Conservation (phyloP, 2,113 vertebrate species). For the Malurus alboscapulatus region DNA sequence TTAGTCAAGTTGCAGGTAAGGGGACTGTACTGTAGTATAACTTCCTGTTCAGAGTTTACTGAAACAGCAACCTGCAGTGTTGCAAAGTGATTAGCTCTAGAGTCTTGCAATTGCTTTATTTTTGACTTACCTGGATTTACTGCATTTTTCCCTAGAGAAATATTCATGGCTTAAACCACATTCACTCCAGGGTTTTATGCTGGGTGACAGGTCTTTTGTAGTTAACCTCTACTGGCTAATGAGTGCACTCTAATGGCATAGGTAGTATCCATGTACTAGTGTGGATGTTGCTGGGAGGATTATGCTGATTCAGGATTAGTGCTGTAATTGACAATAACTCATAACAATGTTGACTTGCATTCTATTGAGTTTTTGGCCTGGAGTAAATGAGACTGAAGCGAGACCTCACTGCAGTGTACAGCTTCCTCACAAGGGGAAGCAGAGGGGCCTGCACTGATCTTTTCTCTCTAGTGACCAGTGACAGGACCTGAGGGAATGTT, state of each 20-base stretch:
- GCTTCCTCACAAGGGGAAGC: neutral
- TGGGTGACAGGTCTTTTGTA: neutral
- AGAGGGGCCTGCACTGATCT: neutral
- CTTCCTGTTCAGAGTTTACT: neutral
- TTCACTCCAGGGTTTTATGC: neutral
- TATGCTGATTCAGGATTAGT: neutral
- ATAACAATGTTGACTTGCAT: neutral
- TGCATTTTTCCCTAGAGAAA: neutral
- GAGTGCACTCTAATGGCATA: neutral
- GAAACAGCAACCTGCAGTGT: neutral
- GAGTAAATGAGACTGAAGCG: neutral
- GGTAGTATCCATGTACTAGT: neutral
- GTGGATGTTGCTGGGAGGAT: neutral
- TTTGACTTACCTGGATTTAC: neutral
- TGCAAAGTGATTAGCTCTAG: neutral
- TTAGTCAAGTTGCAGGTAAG: neutral
- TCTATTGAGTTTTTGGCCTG: conserved; percentile 58
- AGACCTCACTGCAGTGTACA: neutral
- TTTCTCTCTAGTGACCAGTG: neutral
- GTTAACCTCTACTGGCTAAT: neutral
- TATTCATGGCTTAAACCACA: neutral
- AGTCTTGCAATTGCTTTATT: neutral
- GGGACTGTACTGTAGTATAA: neutral
- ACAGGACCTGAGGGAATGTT: neutral
- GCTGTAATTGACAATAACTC: neutral